A percentile compares a stretch with the other conserved stretches of the same genome.
These are phyloP conservation scores for Neodon shergylaensis DNA, from an alignment of 2,113 vertebrate genomes.

Conservation along the genomic window DNA sequence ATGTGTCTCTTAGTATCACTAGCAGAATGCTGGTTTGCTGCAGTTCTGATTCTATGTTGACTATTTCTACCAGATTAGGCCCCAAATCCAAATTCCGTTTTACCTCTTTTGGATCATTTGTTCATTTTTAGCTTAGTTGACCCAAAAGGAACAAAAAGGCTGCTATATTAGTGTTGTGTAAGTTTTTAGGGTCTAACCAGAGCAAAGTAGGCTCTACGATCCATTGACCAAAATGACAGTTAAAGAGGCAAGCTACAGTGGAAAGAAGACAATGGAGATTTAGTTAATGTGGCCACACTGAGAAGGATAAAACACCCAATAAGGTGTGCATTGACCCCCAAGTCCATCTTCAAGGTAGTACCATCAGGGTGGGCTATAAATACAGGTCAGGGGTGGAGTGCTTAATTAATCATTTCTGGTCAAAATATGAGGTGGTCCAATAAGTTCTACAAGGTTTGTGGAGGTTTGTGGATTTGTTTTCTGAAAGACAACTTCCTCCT, in stretches of 20 bases:
- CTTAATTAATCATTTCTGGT: background rate
- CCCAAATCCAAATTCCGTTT: conserved; percentile 5
- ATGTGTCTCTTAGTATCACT: background rate
- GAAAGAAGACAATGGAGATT: background rate
- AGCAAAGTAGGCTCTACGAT: background rate
- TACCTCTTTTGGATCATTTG: background rate
- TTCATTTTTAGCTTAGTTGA: background rate
- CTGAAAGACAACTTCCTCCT: background rate
- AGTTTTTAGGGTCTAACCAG: background rate
- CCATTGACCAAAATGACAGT: background rate
- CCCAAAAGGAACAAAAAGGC: background rate
- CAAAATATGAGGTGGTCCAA: background rate
- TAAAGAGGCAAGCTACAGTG: background rate
- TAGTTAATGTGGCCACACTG: background rate
- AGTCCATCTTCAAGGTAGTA: too few relatives aligned
- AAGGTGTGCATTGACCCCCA: background rate
- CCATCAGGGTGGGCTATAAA: background rate
- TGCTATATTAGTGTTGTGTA: background rate
- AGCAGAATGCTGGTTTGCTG: background rate
- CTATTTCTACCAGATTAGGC: background rate
- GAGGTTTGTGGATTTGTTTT: background rate
- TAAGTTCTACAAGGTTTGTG: background rate
- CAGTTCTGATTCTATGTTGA: background rate
- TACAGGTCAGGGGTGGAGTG: background rate
- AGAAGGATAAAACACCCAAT: background rate